Evolutionary conservation across 1,140 invertebrate species (phyloP).

Genomic region (Pogonomyrmex barbatus): DNA sequence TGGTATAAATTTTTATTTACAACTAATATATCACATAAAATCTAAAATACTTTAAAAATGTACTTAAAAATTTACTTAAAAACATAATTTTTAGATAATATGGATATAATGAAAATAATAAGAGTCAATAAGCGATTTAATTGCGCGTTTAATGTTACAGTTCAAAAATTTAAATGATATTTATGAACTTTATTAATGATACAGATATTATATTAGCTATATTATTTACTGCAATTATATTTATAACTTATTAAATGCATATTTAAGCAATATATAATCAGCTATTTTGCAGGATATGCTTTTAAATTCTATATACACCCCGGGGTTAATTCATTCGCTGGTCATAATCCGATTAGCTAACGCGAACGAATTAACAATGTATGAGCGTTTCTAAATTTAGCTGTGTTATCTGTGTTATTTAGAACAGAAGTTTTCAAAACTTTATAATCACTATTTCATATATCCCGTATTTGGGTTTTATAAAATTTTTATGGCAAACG

Average conservation of each 20-base stretch:
- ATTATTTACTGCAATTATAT: slow-evolving; percentile 40
- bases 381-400: neutral
- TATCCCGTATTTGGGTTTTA: neutral
- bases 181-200: neutral
- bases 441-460: too few species aligned
- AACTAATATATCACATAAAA: too few species aligned
- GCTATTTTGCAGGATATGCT: slow-evolving; percentile 38
- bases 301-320: slow-evolving; percentile 31
- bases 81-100: too few species aligned
- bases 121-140: too few species aligned
- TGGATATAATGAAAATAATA: too few species aligned
- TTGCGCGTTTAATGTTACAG: neutral
- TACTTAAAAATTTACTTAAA: too few species aligned
- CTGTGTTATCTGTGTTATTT: too few species aligned
- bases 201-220: neutral
- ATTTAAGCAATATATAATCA: slow-evolving; percentile 24
- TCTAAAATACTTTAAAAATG: too few species aligned
- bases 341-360: slow-evolving; percentile 46
- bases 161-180: neutral
- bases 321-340: slow-evolving; percentile 36
- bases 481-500: neutral
- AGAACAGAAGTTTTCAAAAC: too few species aligned
- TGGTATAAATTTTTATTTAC: neutral
- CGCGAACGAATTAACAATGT: slow-evolving; percentile 50
- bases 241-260: slow-evolving; percentile 36